Evolutionary conservation across 2,113 vertebrate genomes (phyloP), one percentile per base, ranked within the genome.

Genomic region (Copsychus sechellarum): DNA sequence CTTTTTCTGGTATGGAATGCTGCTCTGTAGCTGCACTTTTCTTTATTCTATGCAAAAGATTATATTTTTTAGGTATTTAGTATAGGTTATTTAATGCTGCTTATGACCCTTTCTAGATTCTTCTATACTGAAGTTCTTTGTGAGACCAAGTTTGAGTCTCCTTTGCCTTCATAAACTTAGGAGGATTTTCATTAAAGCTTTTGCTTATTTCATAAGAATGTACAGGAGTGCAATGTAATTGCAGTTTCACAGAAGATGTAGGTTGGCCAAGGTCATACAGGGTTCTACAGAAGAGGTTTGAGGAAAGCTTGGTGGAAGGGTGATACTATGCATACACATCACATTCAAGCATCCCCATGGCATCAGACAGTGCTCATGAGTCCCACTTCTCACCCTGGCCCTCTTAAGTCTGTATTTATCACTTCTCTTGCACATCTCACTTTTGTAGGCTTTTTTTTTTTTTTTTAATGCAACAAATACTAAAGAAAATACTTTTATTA

Each of bases 11-110:
- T 94, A 66, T 79, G 48, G 79, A 84, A 64, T 86, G 43, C 79
- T 91, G 53, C 2, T 31, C 67, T 93, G 62, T 94, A 95, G 87
- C 85, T 95, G 95, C 95, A 94, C 91, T 96, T 92, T 95, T 42
- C 40, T 92, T 89, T 95, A 73, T 66, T 93, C 95, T 97, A 95
- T 97, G 96, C 97, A 97, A 94, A 95, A 86, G 14, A 61, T 42
- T 79, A 3, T 92, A 86, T 89, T 88, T 90, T 96, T 93, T 87
- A 91, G 53, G 24, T 95, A 57, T 97, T 92, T 94, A 90, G 69
- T 92, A 66, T 34, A 94, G 56, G 2, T 86, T 69, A 90, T 66
- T 70, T 81, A 93, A 80, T 92, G 78, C 79, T 92, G 79, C 87
- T 94, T 89, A 48, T n/a, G n/a, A 77, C 12, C 8, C 36, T 82